A percentile compares a stretch with the other conserved stretches of the same genome.
These are phyloP conservation scores for Sterrhoptilus dennistouni DNA, from an alignment of 2,113 vertebrate species.

Conservation along the genomic window DNA sequence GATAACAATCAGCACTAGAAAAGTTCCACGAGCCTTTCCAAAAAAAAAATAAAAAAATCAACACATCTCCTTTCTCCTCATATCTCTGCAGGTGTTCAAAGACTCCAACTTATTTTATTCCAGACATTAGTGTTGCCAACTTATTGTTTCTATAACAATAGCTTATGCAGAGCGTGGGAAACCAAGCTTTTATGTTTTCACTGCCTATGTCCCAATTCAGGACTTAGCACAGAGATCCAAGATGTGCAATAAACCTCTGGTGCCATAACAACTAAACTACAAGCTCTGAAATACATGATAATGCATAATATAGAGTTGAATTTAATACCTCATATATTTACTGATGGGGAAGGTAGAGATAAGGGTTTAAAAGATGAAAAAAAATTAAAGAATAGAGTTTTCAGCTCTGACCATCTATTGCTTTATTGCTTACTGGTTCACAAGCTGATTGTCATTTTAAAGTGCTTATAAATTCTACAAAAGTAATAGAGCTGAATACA, in stretches of 20 bases:
- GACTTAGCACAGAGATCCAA: background rate
- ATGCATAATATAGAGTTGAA: background rate
- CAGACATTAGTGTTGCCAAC: slow-evolving; percentile 60
- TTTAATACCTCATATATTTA: background rate
- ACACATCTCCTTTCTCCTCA: background rate
- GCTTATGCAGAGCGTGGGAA: slow-evolving; percentile 70
- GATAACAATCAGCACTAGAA: background rate
- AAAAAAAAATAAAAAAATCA: background rate
- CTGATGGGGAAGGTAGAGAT: background rate
- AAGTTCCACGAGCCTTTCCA: background rate
- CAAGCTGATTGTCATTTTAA: background rate
- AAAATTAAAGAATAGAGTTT: background rate
- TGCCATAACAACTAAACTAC: background rate
- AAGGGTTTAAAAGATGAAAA: background rate
- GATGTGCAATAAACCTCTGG: background rate
- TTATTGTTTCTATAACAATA: slow-evolving; percentile 80
- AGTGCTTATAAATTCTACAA: background rate
- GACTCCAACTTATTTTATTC: slow-evolving; percentile 36
- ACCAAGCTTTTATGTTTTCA: slow-evolving; percentile 46
- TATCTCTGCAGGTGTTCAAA: slow-evolving; percentile 63
- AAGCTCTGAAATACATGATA: background rate
- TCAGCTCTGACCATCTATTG: background rate
- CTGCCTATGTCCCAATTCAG: slow-evolving; percentile 38
- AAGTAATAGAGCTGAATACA: background rate
- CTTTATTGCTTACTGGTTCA: background rate